These are phyloP conservation scores for Tuberolachnus salignus DNA, from an alignment of 2,888 invertebrate species.

Conservation along the genomic window DNA sequence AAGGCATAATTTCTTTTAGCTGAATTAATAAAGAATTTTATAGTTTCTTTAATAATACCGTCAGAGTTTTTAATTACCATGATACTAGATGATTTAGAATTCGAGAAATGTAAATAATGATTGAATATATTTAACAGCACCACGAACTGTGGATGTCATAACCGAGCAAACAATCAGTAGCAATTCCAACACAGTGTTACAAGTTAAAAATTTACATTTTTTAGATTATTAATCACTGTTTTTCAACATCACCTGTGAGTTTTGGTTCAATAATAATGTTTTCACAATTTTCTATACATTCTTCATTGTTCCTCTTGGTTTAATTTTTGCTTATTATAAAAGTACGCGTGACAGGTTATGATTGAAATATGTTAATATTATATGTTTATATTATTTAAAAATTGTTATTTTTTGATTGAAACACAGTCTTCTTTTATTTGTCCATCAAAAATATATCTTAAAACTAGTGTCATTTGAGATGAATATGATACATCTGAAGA, in stretches of 20 bases:
- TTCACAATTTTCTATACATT: neutral
- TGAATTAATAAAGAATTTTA: too few species aligned
- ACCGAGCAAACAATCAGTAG: neutral
- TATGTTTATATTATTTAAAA: too few species aligned
- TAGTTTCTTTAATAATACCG: too few species aligned
- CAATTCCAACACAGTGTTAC: conserved; percentile 5
- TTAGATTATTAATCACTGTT: neutral
- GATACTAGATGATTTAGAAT: too few species aligned
- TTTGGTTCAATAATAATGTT: neutral
- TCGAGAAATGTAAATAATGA: too few species aligned
- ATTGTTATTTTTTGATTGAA: too few species aligned
- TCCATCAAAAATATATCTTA: conserved; percentile 8
- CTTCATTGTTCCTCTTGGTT: neutral
- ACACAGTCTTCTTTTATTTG: conserved; percentile 11
- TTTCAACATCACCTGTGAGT: neutral
- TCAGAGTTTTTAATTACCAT: too few species aligned
- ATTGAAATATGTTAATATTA: too few species aligned
- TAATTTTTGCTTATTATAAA: neutral
- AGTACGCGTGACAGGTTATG: neutral
- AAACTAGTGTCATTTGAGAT: neutral
- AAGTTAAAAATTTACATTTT: neutral
- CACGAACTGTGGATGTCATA: neutral
- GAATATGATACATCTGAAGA: neutral
- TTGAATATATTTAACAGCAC: neutral
- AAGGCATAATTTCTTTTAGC: too few species aligned